A percentile compares a stretch with the other conserved stretches of the same genome.
These are phyloP conservation scores for Arion vulgaris DNA, from an alignment of 1,140 invertebrate genomes.

Conservation along the genomic window DNA sequence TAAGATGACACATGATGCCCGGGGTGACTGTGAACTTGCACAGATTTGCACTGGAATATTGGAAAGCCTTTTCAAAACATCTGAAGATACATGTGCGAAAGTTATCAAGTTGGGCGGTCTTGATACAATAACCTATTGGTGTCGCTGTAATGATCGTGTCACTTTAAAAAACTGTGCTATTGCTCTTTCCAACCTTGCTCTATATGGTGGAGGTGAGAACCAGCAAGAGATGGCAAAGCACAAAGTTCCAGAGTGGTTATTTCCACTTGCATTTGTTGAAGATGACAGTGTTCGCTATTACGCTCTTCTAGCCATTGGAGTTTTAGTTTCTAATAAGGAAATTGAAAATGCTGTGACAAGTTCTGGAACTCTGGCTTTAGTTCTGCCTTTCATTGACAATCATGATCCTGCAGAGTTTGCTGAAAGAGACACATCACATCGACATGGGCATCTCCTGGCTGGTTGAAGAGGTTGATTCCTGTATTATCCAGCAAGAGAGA, in stretches of 20 bases:
- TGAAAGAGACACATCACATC: slow-evolving; percentile 87
- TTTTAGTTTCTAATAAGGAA: slow-evolving; percentile 97
- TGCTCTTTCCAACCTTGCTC: slow-evolving; percentile 93
- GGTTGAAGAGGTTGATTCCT: slow-evolving; percentile 93
- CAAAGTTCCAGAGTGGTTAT: slow-evolving; percentile 94
- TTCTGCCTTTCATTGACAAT: slow-evolving; percentile 94
- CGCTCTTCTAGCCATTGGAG: slow-evolving; percentile 96
- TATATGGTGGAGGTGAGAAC: slow-evolving; percentile 97
- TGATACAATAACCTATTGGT: slow-evolving; percentile 91
- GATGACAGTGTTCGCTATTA: slow-evolving; percentile 96
- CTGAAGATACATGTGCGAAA: slow-evolving; percentile 87
- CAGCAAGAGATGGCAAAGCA: slow-evolving; percentile 97
- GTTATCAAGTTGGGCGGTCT: slow-evolving; percentile 75
- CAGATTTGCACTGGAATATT: slow-evolving; percentile 95
- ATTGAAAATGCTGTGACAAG: slow-evolving; percentile 96
- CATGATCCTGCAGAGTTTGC: slow-evolving; percentile 98
- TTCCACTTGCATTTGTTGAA: slow-evolving; percentile 95
- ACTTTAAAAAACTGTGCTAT: slow-evolving; percentile 95
- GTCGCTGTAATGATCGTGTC: slow-evolving; percentile 87
- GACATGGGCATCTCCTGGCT: slow-evolving; percentile 95
- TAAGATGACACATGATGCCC: slow-evolving; percentile 81
- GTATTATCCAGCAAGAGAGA: slow-evolving; percentile 95
- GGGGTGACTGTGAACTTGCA: slow-evolving; percentile 82
- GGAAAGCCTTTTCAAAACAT: slow-evolving; percentile 97
- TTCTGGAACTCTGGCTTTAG: slow-evolving; percentile 93